Evolutionary conservation across 2,888 invertebrate genomes (phyloP), one percentile per base, ranked within the genome.

Genomic region (Volucella zonaria): DNA sequence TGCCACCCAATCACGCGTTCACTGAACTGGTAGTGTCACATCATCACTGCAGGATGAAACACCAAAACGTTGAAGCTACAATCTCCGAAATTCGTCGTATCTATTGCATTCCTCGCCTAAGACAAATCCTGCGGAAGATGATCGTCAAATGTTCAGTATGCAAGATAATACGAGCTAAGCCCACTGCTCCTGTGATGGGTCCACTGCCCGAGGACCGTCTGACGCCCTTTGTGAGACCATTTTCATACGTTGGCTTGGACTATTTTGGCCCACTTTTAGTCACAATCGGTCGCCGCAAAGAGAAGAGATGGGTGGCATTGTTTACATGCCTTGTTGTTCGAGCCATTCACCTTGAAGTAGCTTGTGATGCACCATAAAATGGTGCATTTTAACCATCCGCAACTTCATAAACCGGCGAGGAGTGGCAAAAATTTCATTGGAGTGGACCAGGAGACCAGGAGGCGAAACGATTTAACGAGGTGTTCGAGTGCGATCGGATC

Each of bases 111-210:
- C 47, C 38, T n/a, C 11, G 58, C 11, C 8, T 66, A 31, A 31
- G 31, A 31, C 6, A 31, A 31, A 31, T 31, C 31, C 31, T 31
- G 31, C 6, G 6, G 31, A 31, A 31, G 31, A 31, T 31, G 18
- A 23, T 23, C 18, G 18, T 2, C 18, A 23, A 23, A 23, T 23
- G 18, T 23, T 23, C 18, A 23, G 18, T 23, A 23, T 23, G 18
- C 18, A 23, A 23, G 18, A 23, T 23, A 23, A 3, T 23, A 23
- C 18, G 18, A 2, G 64, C 31, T 4, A 66, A 58, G 15, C 77
- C 81, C n/a, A n/a, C 12, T 8, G n/a, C 47, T 1, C 82, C 86
- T 10, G 18, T 70, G 11, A 87, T 87, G 87, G 87, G 74, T n/a
- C 80, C 59, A 15, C 38, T 82, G 10, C 86, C 85, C 14, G 58